Base-by-base conservation (phyloP, 2,113 vertebrate species). In the Thamnophis sirtalis region DNA sequence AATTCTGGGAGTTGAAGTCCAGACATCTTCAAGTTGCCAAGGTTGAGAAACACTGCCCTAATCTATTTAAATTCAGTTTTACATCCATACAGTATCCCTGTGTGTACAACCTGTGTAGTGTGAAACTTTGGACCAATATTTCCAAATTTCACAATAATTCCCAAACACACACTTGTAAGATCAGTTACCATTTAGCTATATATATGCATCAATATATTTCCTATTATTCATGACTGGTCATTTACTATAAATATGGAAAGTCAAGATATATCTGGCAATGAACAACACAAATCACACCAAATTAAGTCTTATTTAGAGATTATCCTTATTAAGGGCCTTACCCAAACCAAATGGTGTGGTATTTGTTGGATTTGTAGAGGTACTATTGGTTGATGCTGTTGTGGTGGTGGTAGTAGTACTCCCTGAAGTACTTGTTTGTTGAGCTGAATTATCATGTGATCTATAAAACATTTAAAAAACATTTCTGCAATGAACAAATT, bases 311-410 rank as follows among this genome's bases (percentile, higher is more conserved):
- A 50, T 50, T 51, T 50, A 50, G 84, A 48, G 22, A 86, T 60
- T 26, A 60, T 5, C 4, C 80, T 9, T n/a, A 26, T 50, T 26
- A 93, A 92, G 73, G 89, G 7, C 92, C 97, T 97, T 98, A 98
- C 98, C 98, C 94, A 98, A 96, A 92, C 97, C 97, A 96, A 98
- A 97, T 87, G 97, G 95, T 58, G 90, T 98, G 95, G 92, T 98
- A 94, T 96, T 97, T 93, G 97, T 94, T 95, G 98, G 96, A 80
- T 96, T 53, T 86, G 97, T 97, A 93, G 98, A 94, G 13, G 96
- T 97, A 95, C 93, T 98, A 94, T 85, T 97, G 90, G 97, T 95
- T 95, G 98, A 92, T 84, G 97, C 93, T 80, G 98, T 95, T 48
- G 96, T 96, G 5, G 96, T 96, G 93, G 43, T 43, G 3, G 93